Evolutionary conservation across 2,888 invertebrate genomes (phyloP).

Genomic region (Mechanitis mazaeus): DNA sequence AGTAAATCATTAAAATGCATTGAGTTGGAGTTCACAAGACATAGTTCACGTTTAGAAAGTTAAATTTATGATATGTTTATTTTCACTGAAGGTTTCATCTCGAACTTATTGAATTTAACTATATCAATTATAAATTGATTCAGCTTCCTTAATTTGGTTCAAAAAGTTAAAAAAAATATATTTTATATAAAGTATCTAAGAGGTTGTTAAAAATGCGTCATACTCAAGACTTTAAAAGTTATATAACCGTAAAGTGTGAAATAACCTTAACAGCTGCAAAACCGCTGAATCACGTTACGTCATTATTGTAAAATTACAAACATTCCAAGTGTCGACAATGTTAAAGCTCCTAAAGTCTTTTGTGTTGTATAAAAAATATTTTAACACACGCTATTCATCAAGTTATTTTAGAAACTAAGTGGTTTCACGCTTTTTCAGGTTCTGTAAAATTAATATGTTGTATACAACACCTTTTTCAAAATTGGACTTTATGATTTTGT

Average conservation of each 20-base stretch:
- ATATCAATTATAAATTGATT: too few species aligned
- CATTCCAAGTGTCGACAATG: conserved; percentile 17
- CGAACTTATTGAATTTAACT: too few species aligned
- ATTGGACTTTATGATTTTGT: neutral
- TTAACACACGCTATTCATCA: conserved; percentile 13
- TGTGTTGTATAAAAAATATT: conserved; percentile 12
- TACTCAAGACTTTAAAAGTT: neutral
- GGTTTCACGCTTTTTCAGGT: conserved; percentile 15
- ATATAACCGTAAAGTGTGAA: neutral
- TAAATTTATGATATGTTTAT: too few species aligned
- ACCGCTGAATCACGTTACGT: conserved; percentile 7
- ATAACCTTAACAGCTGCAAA: neutral
- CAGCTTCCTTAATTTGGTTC: too few species aligned
- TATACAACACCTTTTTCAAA: neutral
- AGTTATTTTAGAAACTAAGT: conserved; percentile 13
- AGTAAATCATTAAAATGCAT: conserved; percentile 8
- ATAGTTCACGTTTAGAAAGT: conserved; percentile 1
- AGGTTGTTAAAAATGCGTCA: too few species aligned
- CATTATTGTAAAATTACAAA: conserved; percentile 19
- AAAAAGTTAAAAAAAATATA: too few species aligned
- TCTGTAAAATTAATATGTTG: conserved; percentile 18
- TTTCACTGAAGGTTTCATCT: too few species aligned
- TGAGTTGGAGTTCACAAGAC: conserved; percentile 2
- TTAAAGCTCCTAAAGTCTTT: conserved; percentile 10
- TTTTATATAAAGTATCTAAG: too few species aligned